Base-by-base conservation (phyloP, 1,140 invertebrate species). In the Rhyacophila brunnea region DNA sequence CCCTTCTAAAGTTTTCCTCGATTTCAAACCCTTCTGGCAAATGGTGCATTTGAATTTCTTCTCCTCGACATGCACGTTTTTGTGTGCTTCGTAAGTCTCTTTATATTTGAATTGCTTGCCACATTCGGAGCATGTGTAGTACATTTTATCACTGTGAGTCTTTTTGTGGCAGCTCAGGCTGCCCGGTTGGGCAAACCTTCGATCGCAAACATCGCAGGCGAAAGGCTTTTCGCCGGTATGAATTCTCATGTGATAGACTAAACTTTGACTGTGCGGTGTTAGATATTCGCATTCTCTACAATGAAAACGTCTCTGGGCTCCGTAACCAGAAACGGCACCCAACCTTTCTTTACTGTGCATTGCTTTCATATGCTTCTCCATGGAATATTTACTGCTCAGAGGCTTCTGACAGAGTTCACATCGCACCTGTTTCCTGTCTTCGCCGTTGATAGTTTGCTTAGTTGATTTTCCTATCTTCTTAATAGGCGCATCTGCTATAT, bases 71-170 rank as follows among this genome's bases (percentile, higher is more conserved):
- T 79, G 77, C 6, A 79, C 77, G 47, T 67, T 58, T 17, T 71
- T 61, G 56, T 79, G 75, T 18, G 70, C 74, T 61, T 77, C 77
- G 17, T 78, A 68, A 38, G 73, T 68, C 49, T 72, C 74, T 23
- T 71, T 71, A 67, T 74, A 72, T 66, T 84, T 81, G 70, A 85
- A 86, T 69, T 82, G 80, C 66, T 84, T 83, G 13, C 83, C 81
- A 70, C 85, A 86, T 35, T 80, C 62, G 13, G 79, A 70, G 68
- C 86, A 88, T 19, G 80, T 85, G 63, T 76, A 85, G 48, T 78
- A 75, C 34, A 68, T 74, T 23, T 63, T 64, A 36, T 66, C 67
- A 55, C 73, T 78, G 53, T 84, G 81, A 28, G 72, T 82, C 60
- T 77, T 78, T 14, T 67, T 63, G 67, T 82, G 81, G 20, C 74